These are phyloP conservation scores for Mermis nigrescens DNA, from an alignment of 2,888 invertebrate species.

Conservation along the genomic window DNA sequence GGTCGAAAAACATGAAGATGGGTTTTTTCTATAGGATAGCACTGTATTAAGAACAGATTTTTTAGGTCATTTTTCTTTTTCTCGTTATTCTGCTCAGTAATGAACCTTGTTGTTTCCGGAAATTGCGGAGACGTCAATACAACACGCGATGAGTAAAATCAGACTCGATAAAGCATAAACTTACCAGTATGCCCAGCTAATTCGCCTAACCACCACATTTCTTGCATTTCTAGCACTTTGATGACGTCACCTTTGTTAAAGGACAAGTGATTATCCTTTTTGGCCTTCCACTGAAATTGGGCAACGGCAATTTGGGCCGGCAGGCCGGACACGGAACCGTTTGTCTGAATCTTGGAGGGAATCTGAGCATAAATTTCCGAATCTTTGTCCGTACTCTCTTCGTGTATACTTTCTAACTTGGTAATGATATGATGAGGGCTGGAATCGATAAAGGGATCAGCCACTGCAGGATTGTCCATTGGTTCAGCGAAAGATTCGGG, in stretches of 20 bases:
- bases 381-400: background rate
- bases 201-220: constrained; percentile 47
- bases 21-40: too few species aligned
- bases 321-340: background rate
- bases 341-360: background rate
- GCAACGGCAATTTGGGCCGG: constrained; percentile 35
- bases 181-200: constrained; percentile 31
- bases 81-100: too few species aligned
- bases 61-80: too few species aligned
- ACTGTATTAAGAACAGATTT: too few species aligned
- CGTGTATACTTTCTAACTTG: background rate
- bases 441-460: background rate
- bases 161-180: too few species aligned
- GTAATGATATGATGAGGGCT: background rate
- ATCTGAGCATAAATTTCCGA: background rate
- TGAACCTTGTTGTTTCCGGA: too few species aligned
- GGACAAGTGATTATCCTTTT: constrained; percentile 43
- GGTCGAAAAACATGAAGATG: too few species aligned
- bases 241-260: constrained; percentile 46
- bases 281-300: constrained; percentile 44
- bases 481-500: constrained; percentile 36
- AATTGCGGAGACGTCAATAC: too few species aligned
- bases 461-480: constrained; percentile 13
- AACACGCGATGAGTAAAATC: too few species aligned
- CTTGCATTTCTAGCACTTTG: constrained; percentile 43